phyloP scores from a whole-genome alignment of 64 coral and sea anemone species.

The Actinia equina region DNA sequence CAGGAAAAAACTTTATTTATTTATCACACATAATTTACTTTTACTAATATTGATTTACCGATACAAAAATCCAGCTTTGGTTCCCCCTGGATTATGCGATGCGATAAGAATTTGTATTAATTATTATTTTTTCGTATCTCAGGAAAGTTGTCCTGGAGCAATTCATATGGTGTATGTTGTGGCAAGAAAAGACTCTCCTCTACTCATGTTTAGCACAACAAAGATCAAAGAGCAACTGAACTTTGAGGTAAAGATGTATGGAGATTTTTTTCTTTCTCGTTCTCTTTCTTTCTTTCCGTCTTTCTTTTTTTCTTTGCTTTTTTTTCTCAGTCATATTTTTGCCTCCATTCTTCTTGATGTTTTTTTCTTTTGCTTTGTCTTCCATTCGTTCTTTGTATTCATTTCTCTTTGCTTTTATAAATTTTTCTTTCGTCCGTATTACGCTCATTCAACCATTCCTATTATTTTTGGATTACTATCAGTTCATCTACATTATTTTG shows the following conservation, averaged over 20 bases:
- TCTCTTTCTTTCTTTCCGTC: neutral
- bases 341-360: neutral
- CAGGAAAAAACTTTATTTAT: no score
- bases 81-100: no score
- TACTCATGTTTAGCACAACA: slow-evolving; percentile 89
- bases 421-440: no score
- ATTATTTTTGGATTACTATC: no score
- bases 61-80: no score
- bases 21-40: no score
- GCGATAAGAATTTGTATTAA: neutral
- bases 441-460: no score
- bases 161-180: slow-evolving; percentile 93
- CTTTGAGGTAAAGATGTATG: slow-evolving; percentile 72
- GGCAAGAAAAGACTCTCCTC: slow-evolving; percentile 85
- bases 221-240: slow-evolving; percentile 97
- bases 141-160: slow-evolving; percentile 90
- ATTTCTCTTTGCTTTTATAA: no score
- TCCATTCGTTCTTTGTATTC: neutral
- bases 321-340: neutral
- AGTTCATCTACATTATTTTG: no score
- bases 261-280: neutral
- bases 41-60: no score
- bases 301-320: neutral
- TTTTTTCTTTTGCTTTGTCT: neutral
- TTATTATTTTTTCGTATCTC: neutral